phyloP scores from a whole-genome alignment of 2,888 invertebrate species.

The Drosophila neotestacea region DNA sequence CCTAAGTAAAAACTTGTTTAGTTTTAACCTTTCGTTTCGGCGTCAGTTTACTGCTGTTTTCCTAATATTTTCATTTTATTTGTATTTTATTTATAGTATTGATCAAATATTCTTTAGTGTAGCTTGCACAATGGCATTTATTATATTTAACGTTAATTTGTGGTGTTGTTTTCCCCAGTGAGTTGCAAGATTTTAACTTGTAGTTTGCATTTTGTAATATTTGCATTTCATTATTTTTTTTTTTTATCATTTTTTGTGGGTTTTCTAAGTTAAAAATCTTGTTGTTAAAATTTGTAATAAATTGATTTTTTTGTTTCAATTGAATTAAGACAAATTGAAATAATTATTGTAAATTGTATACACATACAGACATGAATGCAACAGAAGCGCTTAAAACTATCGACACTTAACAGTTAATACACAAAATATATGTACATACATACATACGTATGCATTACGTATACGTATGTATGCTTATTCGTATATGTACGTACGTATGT shows the following conservation, averaged over 20 bases:
- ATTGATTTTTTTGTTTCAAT: conserved; percentile 32
- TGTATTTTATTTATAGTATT: conserved; percentile 53
- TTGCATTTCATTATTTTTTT: conserved; percentile 39
- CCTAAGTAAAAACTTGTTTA: conserved; percentile 57
- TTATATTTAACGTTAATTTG: conserved; percentile 71
- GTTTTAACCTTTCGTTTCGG: conserved; percentile 37
- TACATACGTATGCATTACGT: conserved; percentile 35
- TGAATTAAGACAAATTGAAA: conserved; percentile 54
- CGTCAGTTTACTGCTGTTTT: conserved; percentile 45
- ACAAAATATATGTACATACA: conserved; percentile 67
- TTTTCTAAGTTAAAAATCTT: conserved; percentile 72
- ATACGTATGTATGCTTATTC: conserved; percentile 19
- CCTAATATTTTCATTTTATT: conserved; percentile 20
- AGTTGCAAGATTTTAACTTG: conserved; percentile 65
- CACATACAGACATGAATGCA: conserved; percentile 44
- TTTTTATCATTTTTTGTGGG: conserved; percentile 31
- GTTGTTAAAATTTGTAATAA: conserved; percentile 63
- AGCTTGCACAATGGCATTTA: conserved; percentile 42
- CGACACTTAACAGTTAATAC: conserved; percentile 69
- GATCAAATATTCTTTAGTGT: conserved; percentile 65
- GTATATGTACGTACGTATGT: conserved; percentile 4
- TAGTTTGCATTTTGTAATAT: conserved; percentile 31
- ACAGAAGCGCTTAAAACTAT: conserved; percentile 75
- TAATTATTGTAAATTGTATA: conserved; percentile 46
- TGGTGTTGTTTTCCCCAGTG: conserved; percentile 84